phyloP scores from a whole-genome alignment of 2,113 vertebrate species.

The Arvicanthis niloticus region DNA sequence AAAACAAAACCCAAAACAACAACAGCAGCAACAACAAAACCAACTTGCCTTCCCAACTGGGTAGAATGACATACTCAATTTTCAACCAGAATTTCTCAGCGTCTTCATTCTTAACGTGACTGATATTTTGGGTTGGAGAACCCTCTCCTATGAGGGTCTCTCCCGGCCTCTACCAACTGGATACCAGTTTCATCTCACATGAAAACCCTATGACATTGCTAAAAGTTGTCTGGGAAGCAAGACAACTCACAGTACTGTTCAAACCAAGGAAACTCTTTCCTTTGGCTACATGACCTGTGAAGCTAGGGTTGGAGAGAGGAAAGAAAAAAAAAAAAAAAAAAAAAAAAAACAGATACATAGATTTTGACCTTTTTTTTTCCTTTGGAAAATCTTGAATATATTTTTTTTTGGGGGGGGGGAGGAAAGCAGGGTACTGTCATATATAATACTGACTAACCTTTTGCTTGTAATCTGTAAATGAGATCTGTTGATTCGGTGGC shows the following conservation, averaged over 20 bases:
- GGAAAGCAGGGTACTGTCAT: background rate
- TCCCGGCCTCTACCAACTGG: background rate
- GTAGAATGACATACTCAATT: background rate
- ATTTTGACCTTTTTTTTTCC: background rate
- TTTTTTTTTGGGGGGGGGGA: background rate
- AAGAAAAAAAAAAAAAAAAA: background rate
- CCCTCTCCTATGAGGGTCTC: background rate
- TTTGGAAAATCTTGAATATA: background rate
- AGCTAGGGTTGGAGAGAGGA: fast-evolving
- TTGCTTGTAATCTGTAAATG: background rate
- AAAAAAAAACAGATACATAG: background rate
- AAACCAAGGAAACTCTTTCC: background rate
- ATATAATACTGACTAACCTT: background rate
- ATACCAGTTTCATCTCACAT: background rate
- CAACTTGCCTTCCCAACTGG: background rate
- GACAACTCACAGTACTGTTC: background rate
- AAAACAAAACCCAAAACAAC: background rate
- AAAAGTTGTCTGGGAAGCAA: background rate
- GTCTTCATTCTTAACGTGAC: background rate
- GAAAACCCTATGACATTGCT: background rate
- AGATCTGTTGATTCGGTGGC: background rate
- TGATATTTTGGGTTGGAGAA: background rate
- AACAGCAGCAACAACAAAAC: background rate
- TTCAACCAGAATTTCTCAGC: background rate
- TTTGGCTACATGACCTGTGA: background rate